A percentile compares a stretch with the other conserved stretches of the same genome.
phyloP scores from a whole-genome alignment of 2,113 vertebrate genomes.

The Xiphophorus hellerii region DNA sequence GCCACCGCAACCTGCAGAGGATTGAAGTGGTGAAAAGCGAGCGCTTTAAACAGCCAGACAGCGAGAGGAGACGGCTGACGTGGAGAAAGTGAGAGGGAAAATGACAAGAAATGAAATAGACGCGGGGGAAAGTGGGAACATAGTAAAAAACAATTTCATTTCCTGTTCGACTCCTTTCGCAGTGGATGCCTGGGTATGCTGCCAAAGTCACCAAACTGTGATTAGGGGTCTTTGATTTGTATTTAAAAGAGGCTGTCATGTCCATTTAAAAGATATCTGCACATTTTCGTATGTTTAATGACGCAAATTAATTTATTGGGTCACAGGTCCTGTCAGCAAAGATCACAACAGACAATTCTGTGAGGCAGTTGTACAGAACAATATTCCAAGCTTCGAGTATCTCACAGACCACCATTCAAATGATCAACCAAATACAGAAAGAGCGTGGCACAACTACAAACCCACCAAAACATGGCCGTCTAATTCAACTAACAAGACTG shows the following conservation, averaged over 20 bases:
- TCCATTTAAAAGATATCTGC: background rate
- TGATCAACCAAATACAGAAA: too few relatives aligned
- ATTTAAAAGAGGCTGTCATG: background rate
- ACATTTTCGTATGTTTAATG: background rate
- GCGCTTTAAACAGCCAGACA: conserved; percentile 21
- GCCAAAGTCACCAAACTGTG: background rate
- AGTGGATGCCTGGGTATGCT: background rate
- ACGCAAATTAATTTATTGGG: background rate
- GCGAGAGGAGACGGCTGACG: background rate
- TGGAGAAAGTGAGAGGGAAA: conserved; percentile 24
- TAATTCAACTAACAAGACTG: too few relatives aligned
- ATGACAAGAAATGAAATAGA: conserved; percentile 31
- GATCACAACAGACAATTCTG: background rate
- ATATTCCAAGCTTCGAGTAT: background rate
- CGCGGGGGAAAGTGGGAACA: conserved; percentile 12
- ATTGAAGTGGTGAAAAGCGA: conserved; percentile 12
- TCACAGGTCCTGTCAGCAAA: background rate
- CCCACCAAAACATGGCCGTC: too few relatives aligned
- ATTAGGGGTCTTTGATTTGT: background rate
- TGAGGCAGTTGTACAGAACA: background rate
- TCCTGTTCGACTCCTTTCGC: background rate
- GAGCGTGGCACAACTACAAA: too few relatives aligned
- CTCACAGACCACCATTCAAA: background rate
- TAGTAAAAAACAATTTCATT: conserved; percentile 17
- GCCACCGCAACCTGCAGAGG: background rate